Evolutionary conservation across 2,113 vertebrate species (phyloP).

Genomic region (Parotia lawesii): DNA sequence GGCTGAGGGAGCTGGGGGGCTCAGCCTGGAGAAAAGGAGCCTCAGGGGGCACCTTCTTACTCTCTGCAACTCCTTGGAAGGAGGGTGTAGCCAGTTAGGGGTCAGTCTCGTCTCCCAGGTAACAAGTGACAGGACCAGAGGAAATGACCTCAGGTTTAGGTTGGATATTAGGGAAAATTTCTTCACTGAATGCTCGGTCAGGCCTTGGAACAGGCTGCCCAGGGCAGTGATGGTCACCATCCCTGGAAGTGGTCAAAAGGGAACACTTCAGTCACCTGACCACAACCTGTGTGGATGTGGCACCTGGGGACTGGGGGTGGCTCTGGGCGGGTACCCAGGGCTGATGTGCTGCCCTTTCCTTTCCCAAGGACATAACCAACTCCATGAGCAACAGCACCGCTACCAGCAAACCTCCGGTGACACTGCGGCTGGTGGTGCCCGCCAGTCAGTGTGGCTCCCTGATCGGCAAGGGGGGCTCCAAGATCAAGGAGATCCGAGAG

Average conservation of each 20-base stretch:
- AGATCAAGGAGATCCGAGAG: conserved; percentile 98
- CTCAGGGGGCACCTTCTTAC: neutral
- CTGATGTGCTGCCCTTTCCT: neutral
- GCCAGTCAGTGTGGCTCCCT: conserved; percentile 95
- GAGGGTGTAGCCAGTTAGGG: neutral
- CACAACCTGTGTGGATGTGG: neutral
- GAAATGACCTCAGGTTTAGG: neutral
- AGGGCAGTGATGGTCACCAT: neutral
- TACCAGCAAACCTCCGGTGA: conserved; percentile 94
- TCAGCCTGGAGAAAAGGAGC: neutral
- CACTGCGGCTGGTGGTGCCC: conserved; percentile 89
- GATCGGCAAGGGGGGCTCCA: conserved; percentile 95
- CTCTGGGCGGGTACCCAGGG: neutral
- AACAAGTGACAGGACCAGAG: neutral
- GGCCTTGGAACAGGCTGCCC: neutral
- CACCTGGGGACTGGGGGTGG: neutral
- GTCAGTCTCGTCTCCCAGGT: neutral
- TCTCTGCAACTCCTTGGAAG: neutral
- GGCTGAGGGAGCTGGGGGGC: neutral
- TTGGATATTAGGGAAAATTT: neutral
- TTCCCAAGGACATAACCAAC: conserved; percentile 91
- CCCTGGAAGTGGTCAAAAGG: neutral
- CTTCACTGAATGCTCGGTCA: neutral
- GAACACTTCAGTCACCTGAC: neutral
- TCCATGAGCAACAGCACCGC: conserved; percentile 98